Percentiles rank a stretch among this genome's conserved stretches.
Conservation (phyloP, 2,888 invertebrate genomes). For the Athalia rosae region DNA sequence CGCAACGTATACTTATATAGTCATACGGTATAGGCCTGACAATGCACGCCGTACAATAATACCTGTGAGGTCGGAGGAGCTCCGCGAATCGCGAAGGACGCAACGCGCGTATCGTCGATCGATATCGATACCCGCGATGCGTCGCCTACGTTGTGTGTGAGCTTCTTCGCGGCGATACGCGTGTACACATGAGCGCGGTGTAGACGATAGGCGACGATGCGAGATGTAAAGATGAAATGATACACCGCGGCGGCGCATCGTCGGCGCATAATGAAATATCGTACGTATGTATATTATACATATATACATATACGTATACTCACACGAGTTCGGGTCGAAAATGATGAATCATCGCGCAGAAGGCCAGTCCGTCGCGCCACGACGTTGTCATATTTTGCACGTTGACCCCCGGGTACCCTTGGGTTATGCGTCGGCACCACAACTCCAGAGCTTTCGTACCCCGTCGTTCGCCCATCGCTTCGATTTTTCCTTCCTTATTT, state of each 20-base stretch:
- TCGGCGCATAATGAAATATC: too few species aligned
- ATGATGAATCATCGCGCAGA: conserved; percentile 97
- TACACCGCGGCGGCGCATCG: not conserved
- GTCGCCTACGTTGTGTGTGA: too few species aligned
- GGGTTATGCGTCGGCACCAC: conserved; percentile 93
- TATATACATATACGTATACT: conserved; percentile 74
- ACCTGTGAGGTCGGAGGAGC: too few species aligned
- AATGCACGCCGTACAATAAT: too few species aligned
- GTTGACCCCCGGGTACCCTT: conserved; percentile 92
- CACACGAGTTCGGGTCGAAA: conserved; percentile 97
- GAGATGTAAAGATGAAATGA: not conserved
- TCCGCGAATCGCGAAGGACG: too few species aligned
- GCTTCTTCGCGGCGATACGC: not conserved
- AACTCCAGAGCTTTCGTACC: conserved; percentile 93
- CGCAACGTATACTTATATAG: too few species aligned
- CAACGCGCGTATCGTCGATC: too few species aligned
- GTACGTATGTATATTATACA: not conserved
- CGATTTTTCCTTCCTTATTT: conserved; percentile 35
- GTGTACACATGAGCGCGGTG: too few species aligned
- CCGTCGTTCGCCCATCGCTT: conserved; percentile 85
- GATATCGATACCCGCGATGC: too few species aligned
- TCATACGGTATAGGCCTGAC: too few species aligned
- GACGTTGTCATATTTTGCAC: conserved; percentile 97
- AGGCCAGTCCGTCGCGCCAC: conserved; percentile 95
- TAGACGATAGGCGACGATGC: not conserved